These are phyloP conservation scores for Drosophila varians DNA, from an alignment of 1,140 invertebrate species.

Conservation along the genomic window DNA sequence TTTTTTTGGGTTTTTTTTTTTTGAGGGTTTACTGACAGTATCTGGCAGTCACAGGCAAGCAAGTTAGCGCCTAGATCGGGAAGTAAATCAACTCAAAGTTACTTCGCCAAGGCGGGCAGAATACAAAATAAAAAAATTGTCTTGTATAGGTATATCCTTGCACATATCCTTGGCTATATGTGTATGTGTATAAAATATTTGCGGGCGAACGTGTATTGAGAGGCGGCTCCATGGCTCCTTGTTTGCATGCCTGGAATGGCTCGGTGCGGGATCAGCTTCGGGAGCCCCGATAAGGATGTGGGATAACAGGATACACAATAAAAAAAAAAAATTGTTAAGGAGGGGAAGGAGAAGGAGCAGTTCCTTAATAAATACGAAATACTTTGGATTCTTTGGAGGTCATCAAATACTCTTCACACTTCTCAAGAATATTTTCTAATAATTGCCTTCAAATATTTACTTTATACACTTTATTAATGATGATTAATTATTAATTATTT, in stretches of 20 bases:
- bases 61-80: slow-evolving; percentile 39
- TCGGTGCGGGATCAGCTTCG: slow-evolving; percentile 20
- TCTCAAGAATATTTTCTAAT: no score
- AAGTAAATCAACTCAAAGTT: slow-evolving; percentile 44
- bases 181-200: slow-evolving; percentile 8
- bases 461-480: no score
- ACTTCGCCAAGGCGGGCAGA: slow-evolving; percentile 1
- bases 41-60: slow-evolving; percentile 66
- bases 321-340: neutral
- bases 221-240: slow-evolving; percentile 19
- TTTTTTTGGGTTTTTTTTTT: neutral
- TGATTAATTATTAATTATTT: no score
- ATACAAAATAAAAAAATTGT: slow-evolving; percentile 4
- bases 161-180: neutral
- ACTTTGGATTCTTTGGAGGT: no score
- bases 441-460: no score
- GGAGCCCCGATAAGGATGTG: slow-evolving; percentile 17
- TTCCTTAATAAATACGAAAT: no score
- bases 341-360: no score
- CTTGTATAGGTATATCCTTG: neutral
- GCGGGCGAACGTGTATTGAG: slow-evolving; percentile 20
- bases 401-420: no score
- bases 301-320: neutral
- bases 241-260: slow-evolving; percentile 41
- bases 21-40: slow-evolving; percentile 56